Percentiles rank a stretch among this genome's conserved stretches.
phyloP scores from a whole-genome alignment of 2,888 invertebrate genomes.

The Parnassius orleans region DNA sequence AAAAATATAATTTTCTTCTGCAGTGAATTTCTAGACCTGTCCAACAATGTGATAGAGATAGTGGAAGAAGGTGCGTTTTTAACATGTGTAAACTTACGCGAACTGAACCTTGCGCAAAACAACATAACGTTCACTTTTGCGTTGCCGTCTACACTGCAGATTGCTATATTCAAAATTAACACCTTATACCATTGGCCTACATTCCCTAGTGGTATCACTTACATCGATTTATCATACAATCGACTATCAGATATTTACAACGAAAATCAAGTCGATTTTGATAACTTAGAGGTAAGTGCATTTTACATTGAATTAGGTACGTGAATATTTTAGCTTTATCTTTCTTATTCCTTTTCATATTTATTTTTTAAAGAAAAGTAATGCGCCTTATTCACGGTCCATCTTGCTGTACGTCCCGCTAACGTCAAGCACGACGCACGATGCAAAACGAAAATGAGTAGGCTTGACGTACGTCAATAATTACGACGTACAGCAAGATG shows the following conservation, averaged over 20 bases:
- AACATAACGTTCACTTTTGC: constrained; percentile 68
- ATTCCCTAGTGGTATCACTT: constrained; percentile 65
- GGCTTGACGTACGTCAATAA: too few relatives aligned
- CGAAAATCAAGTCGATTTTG: constrained; percentile 61
- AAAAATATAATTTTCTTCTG: constrained; percentile 32
- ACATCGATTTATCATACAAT: constrained; percentile 70
- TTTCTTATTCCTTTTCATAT: too few relatives aligned
- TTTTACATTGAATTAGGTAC: not conserved
- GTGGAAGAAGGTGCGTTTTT: constrained; percentile 66
- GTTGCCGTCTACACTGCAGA: constrained; percentile 61
- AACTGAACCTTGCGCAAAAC: constrained; percentile 72
- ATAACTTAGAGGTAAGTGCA: constrained; percentile 64
- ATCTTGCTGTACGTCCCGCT: too few relatives aligned
- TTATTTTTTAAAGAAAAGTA: too few relatives aligned
- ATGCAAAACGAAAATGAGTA: too few relatives aligned
- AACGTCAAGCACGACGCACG: too few relatives aligned
- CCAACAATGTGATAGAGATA: constrained; percentile 70
- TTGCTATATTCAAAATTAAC: constrained; percentile 65
- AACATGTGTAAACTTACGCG: constrained; percentile 57
- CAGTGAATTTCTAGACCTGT: constrained; percentile 71
- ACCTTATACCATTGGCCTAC: constrained; percentile 68
- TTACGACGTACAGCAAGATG: too few relatives aligned
- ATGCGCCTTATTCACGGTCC: too few relatives aligned
- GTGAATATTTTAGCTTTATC: too few relatives aligned
- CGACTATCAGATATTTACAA: constrained; percentile 61